These are phyloP conservation scores for Phthorimaea operculella DNA, from an alignment of 1,140 invertebrate genomes.

Conservation along the genomic window DNA sequence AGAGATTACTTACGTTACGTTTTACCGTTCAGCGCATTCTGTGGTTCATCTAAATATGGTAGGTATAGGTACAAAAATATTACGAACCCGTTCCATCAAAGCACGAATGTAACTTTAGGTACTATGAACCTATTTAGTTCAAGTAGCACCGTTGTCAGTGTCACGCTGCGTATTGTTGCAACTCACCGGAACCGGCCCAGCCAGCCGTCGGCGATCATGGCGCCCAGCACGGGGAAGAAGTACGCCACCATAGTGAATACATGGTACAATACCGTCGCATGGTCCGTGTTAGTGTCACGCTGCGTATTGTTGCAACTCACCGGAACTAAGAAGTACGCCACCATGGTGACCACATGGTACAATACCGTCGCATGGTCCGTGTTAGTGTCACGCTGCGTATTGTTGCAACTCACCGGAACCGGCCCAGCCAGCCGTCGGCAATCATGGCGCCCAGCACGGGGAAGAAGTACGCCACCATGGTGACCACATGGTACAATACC, in stretches of 20 bases:
- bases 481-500: constrained; percentile 82
- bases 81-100: too few species aligned
- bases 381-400: too few species aligned
- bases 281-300: too few species aligned
- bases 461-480: constrained; percentile 85
- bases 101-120: too few species aligned
- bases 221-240: constrained; percentile 82
- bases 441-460: constrained; percentile 85
- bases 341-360: constrained; percentile 83
- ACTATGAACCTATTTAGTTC: too few species aligned
- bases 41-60: too few species aligned
- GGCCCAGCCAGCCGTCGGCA: constrained; percentile 84
- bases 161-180: too few species aligned
- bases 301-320: too few species aligned
- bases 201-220: constrained; percentile 86
- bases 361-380: constrained; percentile 77
- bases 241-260: constrained; percentile 84
- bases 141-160: too few species aligned
- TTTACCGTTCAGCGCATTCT: too few species aligned
- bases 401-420: constrained; percentile 69
- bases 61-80: too few species aligned
- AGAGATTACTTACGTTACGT: too few species aligned
- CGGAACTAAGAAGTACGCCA: constrained; percentile 86
- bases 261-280: constrained; percentile 83
- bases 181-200: constrained; percentile 83